These are phyloP conservation scores for Abrostola tripartita DNA, from an alignment of 2,888 invertebrate genomes.

Conservation along the genomic window DNA sequence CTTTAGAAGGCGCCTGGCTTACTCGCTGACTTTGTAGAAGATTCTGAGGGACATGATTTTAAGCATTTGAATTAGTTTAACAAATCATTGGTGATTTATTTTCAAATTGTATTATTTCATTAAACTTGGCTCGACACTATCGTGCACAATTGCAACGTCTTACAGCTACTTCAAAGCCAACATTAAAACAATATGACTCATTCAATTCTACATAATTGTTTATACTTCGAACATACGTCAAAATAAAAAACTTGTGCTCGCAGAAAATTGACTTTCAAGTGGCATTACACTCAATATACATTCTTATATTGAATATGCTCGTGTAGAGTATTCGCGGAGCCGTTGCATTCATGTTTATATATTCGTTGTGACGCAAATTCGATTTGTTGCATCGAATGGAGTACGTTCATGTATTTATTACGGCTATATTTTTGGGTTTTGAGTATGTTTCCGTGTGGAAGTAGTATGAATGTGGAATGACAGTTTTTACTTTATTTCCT, in stretches of 20 bases:
- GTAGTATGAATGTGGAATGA: constrained; percentile 35
- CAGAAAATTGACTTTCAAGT: constrained; percentile 51
- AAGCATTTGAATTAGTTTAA: too few relatives aligned
- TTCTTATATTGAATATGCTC: constrained; percentile 60
- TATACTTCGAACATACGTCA: background rate
- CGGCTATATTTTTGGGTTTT: constrained; percentile 33
- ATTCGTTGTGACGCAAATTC: constrained; percentile 63
- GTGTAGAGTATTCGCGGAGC: constrained; percentile 38
- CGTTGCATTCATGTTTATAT: constrained; percentile 54
- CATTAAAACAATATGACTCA: constrained; percentile 8
- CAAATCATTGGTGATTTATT: too few relatives aligned
- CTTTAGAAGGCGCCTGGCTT: background rate
- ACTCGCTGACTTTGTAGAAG: too few relatives aligned
- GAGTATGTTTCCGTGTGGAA: constrained; percentile 16
- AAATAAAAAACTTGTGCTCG: constrained; percentile 20
- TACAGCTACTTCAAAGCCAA: too few relatives aligned
- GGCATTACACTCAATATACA: constrained; percentile 58
- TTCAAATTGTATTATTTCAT: too few relatives aligned
- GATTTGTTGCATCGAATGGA: constrained; percentile 60
- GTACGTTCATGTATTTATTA: constrained; percentile 43
- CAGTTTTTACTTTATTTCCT: constrained; percentile 27
- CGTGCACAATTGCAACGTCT: too few relatives aligned
- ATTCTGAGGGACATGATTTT: too few relatives aligned
- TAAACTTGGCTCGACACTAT: too few relatives aligned
- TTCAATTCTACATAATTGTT: constrained; percentile 2